These are phyloP conservation scores for Sminthurides bifidus DNA, from an alignment of 1,140 invertebrate genomes.

Conservation along the genomic window DNA sequence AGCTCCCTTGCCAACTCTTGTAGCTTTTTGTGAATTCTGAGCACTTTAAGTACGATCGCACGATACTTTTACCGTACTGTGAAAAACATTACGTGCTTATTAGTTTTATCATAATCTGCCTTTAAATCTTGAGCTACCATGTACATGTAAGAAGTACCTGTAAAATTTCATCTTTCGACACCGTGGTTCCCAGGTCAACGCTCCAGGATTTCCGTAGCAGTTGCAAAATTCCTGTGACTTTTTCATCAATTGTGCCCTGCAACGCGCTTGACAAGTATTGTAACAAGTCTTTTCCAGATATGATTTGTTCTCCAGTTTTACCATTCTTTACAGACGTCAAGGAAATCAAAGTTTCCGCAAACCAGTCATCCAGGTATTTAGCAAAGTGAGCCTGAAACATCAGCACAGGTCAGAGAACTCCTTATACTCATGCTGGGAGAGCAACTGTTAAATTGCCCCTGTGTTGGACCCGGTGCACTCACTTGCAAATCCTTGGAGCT, in stretches of 20 bases:
- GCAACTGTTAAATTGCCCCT: not conserved
- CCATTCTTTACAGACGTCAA: conserved; percentile 12
- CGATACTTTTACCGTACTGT: conserved; percentile 24
- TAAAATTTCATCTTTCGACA: not conserved
- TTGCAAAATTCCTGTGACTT: conserved; percentile 17
- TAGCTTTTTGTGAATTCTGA: conserved; percentile 14
- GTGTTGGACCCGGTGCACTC: no score
- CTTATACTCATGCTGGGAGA: not conserved
- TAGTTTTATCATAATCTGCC: not conserved
- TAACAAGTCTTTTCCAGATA: conserved; percentile 16
- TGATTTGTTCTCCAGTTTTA: conserved; percentile 13
- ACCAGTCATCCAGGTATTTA: conserved; percentile 25
- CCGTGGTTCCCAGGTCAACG: conserved; percentile 6
- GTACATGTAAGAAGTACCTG: not conserved
- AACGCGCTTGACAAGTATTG: conserved; percentile 17
- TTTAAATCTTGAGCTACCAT: not conserved
- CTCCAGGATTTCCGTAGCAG: not conserved
- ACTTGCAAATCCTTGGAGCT: conserved; percentile 15
- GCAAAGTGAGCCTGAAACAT: conserved; percentile 22
- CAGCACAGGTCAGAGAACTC: not conserved
- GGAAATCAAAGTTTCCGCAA: conserved; percentile 16
- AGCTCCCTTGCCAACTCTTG: conserved; percentile 13
- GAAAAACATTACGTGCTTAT: conserved; percentile 4
- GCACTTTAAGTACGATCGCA: conserved; percentile 26
- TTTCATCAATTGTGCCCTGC: conserved; percentile 23